Conservation (phyloP, 2,888 invertebrate species). For the Limenitis camilla region DNA sequence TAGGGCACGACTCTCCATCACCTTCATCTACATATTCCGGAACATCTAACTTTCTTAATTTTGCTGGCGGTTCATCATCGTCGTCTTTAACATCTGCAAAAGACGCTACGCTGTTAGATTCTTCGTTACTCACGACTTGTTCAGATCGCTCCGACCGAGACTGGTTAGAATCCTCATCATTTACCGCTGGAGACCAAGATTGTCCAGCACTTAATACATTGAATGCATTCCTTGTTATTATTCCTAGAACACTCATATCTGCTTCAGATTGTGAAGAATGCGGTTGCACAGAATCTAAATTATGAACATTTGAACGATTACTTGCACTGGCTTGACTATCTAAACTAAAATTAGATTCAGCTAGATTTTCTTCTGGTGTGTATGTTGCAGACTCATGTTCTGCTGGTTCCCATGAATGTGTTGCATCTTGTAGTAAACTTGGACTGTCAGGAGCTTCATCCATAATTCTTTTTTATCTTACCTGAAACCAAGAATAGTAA, state of each 20-base stretch:
- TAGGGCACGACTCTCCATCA: constrained; percentile 85
- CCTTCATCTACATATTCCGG: constrained; percentile 56
- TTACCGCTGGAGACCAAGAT: constrained; percentile 16
- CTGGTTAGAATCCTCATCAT: constrained; percentile 26
- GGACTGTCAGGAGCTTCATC: constrained; percentile 24
- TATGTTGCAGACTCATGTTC: not conserved
- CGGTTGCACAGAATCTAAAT: not conserved
- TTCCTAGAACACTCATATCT: not conserved
- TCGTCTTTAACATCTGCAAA: constrained; percentile 28
- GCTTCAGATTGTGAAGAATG: constrained; percentile 9
- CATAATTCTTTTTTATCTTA: constrained; percentile 12
- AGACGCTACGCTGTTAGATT: constrained; percentile 30
- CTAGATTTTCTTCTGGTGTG: not conserved
- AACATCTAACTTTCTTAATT: constrained; percentile 43
- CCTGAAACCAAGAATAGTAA: not conserved
- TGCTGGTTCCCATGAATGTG: constrained; percentile 32
- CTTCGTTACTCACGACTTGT: constrained; percentile 29
- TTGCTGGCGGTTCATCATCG: constrained; percentile 41
- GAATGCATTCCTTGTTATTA: not conserved
- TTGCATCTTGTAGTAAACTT: constrained; percentile 28
- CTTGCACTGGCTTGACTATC: not conserved
- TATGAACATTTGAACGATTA: not conserved
- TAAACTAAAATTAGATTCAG: too few species aligned
- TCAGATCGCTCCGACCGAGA: constrained; percentile 25
- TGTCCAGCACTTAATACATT: constrained; percentile 3